Conservation (phyloP, 1,140 invertebrate species). For the Mya arenaria region DNA sequence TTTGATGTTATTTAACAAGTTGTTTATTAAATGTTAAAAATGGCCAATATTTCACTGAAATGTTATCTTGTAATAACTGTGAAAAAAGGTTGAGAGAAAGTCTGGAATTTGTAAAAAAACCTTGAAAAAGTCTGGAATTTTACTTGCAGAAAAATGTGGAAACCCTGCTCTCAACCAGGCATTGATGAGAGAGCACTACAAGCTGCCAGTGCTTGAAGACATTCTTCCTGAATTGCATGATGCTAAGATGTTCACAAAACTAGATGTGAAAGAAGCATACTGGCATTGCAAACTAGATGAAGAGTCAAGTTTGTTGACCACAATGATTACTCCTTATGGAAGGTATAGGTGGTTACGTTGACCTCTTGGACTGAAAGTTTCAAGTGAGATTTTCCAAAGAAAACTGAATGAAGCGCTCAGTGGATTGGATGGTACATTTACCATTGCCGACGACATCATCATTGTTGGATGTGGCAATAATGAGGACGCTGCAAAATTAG, state of each 20-base stretch:
- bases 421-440: constrained; percentile 33
- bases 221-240: background rate
- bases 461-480: constrained; percentile 11
- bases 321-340: constrained; percentile 57
- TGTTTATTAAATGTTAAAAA: too few relatives aligned
- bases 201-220: constrained; percentile 12
- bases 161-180: too few relatives aligned
- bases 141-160: too few relatives aligned
- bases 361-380: background rate
- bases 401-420: constrained; percentile 7
- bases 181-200: constrained; percentile 6
- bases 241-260: constrained; percentile 3
- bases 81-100: too few relatives aligned
- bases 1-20: too few relatives aligned
- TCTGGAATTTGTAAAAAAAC: too few relatives aligned
- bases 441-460: constrained; percentile 32
- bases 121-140: too few relatives aligned
- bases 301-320: constrained; percentile 56
- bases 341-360: background rate
- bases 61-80: too few relatives aligned
- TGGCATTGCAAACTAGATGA: constrained; percentile 59
- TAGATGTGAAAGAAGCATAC: constrained; percentile 58
- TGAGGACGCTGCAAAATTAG: background rate
- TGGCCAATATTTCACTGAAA: too few relatives aligned
- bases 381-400: constrained; percentile 31